Conservation (phyloP, 2,113 vertebrate species). For the Oryzias curvinotus region DNA sequence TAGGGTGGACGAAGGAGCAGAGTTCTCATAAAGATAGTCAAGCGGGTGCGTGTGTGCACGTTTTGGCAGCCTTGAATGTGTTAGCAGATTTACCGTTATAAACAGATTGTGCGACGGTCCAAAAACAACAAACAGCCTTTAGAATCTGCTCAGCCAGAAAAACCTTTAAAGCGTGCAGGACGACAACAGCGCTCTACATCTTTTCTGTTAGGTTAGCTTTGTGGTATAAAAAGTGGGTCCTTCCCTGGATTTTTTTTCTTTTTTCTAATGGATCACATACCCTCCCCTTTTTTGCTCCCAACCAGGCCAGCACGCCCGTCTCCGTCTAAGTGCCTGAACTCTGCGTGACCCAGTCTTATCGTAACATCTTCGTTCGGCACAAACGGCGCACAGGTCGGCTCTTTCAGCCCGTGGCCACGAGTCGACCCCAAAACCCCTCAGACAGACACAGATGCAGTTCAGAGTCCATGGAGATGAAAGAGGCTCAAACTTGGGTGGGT, state of each 20-base stretch:
- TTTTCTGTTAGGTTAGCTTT: no score
- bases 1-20: neutral
- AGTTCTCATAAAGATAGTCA: neutral
- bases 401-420: constrained; percentile 30
- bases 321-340: constrained; percentile 19
- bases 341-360: constrained; percentile 5
- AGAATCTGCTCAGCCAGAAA: constrained; percentile 21
- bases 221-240: neutral
- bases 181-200: no score
- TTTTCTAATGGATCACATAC: neutral
- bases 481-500: constrained; percentile 37
- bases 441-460: constrained; percentile 23
- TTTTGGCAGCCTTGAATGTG: constrained; percentile 4
- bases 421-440: constrained; percentile 30
- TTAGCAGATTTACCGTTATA: constrained; percentile 21
- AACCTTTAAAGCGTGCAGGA: neutral
- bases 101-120: constrained; percentile 23
- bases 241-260: neutral
- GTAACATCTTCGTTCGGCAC: neutral
- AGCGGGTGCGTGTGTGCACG: neutral
- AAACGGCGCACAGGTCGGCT: constrained; percentile 37
- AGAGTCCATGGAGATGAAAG: constrained; percentile 47
- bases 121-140: constrained; percentile 27
- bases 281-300: neutral
- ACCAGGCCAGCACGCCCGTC: constrained; percentile 7